Base-by-base conservation (phyloP, 2,797 vertebrate genomes). In the Syngnathus acus region DNA sequence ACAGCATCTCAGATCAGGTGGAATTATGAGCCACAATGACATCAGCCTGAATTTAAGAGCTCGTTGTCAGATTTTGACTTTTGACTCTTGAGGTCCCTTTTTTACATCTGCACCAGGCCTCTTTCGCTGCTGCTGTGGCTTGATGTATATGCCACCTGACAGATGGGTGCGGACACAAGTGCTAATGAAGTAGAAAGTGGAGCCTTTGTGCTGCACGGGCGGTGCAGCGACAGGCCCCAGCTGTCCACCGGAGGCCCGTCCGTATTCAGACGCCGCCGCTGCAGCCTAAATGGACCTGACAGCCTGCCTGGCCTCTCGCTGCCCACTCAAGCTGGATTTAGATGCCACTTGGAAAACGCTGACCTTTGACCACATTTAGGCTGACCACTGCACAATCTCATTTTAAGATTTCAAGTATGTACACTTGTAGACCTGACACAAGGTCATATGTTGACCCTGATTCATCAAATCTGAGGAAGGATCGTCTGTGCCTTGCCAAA, bases 161-260 rank as follows among this genome's bases (percentile, higher is more conserved):
- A 85, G 81, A 86, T 87, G 82, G 78, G 75, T 85, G 82, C 69
- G 70, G 78, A 80, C 77, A 78, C 68, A 69, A 82, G 83, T 82
- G 80, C 81, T 84, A 88, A 85, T 86, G 82, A 88, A 85, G 82
- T 77, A 76, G 84, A 84, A 86, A 82, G 60, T 51, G 67, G 70
- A 72, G 72, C 74, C 74, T 84, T 75, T 80, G 76, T 50, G n/a
- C 63, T 79, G 75, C 73, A 10, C 71, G 76, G 71, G 73, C 77
- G 68, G 70, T 42, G 7, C 32, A 6, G 64, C 81, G 85, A 86
- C 84, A 71, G 78, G 69, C 74, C 79, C 67, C 85, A 86, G 84
- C 86, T 89, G 84, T 82, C 80, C 72, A 71, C 73, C 62, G 72
- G 65, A 74, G 62, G 61, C 73, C 69, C 50, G 69, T 13, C 69